Percentiles rank a stretch among this genome's conserved stretches.
Conservation (phyloP, 2,113 vertebrate genomes). For the Corythaeola cristata region DNA sequence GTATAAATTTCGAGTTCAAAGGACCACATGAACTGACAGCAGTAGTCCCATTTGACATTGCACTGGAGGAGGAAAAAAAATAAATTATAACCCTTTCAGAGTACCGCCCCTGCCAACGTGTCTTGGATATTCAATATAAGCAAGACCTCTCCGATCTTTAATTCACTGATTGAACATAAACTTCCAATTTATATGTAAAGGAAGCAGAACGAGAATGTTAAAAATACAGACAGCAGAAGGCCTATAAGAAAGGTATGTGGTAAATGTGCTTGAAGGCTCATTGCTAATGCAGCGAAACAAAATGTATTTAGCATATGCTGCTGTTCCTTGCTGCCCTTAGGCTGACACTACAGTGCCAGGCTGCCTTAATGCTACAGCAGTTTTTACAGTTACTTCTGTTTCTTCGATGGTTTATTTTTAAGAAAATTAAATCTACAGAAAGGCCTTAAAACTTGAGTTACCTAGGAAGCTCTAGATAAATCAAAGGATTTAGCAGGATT, state of each 20-base stretch:
- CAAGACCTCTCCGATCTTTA: not conserved
- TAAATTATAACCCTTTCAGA: not conserved
- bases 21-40: not conserved
- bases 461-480: not conserved
- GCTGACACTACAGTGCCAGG: not conserved
- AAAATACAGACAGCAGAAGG: not conserved
- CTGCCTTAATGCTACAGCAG: not conserved
- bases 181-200: not conserved
- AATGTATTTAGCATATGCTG: not conserved
- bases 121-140: not conserved
- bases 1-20: not conserved
- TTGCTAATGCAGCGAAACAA: not conserved
- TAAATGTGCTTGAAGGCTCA: not conserved
- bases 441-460: not conserved
- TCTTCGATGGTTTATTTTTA: not conserved
- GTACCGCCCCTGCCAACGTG: not conserved
- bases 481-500: not conserved
- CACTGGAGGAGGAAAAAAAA: not conserved
- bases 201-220: not conserved
- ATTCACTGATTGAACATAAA: not conserved
- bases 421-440: not conserved
- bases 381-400: not conserved
- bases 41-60: not conserved
- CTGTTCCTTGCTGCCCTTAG: not conserved
- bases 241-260: not conserved